phyloP scores from a whole-genome alignment of 2,797 vertebrate genomes.

The Hemibagrus guttatus region DNA sequence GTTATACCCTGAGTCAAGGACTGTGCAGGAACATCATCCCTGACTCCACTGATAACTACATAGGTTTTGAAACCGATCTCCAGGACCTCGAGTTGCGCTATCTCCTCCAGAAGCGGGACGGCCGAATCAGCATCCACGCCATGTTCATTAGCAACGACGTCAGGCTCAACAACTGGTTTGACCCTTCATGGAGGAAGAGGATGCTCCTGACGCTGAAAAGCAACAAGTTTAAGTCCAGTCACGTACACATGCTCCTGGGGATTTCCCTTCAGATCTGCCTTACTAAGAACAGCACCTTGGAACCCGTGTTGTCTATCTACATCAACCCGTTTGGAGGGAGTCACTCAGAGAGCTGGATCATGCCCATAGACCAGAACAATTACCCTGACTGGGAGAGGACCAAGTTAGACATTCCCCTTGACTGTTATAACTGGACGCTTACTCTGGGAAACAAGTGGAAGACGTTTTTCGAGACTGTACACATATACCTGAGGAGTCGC shows the following conservation, averaged over 20 bases:
- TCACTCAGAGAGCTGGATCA: conserved; percentile 98
- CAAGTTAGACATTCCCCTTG: conserved; percentile 90
- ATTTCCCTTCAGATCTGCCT: conserved; percentile 95
- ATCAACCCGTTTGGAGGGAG: conserved; percentile 98
- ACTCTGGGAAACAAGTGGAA: conserved; percentile 98
- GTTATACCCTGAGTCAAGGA: conserved; percentile 93
- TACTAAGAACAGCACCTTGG: conserved; percentile 96
- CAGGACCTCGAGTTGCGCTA: conserved; percentile 92
- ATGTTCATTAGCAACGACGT: conserved; percentile 98
- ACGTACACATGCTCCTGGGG: conserved; percentile 97
- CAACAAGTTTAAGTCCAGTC: conserved; percentile 96
- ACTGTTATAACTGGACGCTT: conserved; percentile 97
- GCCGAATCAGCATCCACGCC: conserved; percentile 88
- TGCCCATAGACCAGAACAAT: conserved; percentile 91
- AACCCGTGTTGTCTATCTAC: conserved; percentile 91
- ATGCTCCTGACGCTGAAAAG: conserved; percentile 97
- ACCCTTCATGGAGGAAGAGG: conserved; percentile 93
- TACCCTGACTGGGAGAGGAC: conserved; percentile 98
- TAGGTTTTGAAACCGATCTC: conserved; percentile 94
- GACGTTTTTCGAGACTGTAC: conserved; percentile 97
- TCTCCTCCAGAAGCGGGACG: conserved; percentile 86
- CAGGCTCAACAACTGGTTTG: conserved; percentile 96
- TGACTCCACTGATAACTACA: conserved; percentile 94
- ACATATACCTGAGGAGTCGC: conserved; percentile 93
- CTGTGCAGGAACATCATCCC: conserved; percentile 91